Evolutionary conservation across 1,140 invertebrate genomes (phyloP).

Genomic region (Idris sp.): DNA sequence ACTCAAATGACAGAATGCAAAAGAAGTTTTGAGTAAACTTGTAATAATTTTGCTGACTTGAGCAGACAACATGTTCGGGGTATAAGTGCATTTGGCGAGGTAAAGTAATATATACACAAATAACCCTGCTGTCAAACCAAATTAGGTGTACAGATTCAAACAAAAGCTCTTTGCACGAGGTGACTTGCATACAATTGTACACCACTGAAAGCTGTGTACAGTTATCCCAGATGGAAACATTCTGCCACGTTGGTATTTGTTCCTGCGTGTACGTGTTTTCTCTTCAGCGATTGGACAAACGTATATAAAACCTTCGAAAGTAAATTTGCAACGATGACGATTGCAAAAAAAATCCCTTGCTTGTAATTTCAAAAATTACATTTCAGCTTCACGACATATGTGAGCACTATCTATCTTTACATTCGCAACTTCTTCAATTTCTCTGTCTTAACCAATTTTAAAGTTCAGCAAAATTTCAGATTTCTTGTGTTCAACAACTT

Average conservation of each 20-base stretch:
- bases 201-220: conserved; percentile 31
- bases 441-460: conserved; percentile 15
- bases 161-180: conserved; percentile 35
- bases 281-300: too few relatives aligned
- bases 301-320: background rate
- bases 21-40: too few relatives aligned
- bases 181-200: conserved; percentile 41
- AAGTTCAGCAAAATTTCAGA: conserved; percentile 18
- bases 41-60: background rate
- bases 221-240: conserved; percentile 27
- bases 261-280: conserved; percentile 27
- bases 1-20: too few relatives aligned
- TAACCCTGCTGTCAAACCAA: conserved; percentile 21
- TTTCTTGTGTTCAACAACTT: conserved; percentile 4
- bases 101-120: conserved; percentile 27
- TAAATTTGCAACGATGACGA: conserved; percentile 29
- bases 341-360: background rate
- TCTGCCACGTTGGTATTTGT: conserved; percentile 23
- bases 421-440: conserved; percentile 42
- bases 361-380: conserved; percentile 3
- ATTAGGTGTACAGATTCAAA: conserved; percentile 38
- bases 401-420: conserved; percentile 31
- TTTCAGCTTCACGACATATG: conserved; percentile 4
- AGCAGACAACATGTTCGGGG: background rate
- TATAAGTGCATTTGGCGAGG: conserved; percentile 14